Evolutionary conservation across 2,797 vertebrate species (phyloP), one percentile per base, ranked within the genome.

Genomic region (Graptemys geographica): DNA sequence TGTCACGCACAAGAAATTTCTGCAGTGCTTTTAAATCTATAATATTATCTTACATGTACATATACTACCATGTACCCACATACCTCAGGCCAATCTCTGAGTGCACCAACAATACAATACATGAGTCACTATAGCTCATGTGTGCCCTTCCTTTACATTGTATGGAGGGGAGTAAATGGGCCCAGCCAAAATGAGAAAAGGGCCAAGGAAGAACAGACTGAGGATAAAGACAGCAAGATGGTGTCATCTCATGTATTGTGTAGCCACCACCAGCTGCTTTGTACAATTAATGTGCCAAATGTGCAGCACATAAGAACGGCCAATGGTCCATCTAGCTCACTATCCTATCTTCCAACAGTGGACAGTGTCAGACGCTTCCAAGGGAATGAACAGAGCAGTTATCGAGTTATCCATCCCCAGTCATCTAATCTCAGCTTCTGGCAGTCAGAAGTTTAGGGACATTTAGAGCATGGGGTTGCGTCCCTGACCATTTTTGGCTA

Each of bases 41-140:
- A 4, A 0, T 53, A 19, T 86, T 49, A 78, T 78, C 79, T 89
- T 89, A 83, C 27, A 89, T 27, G 10, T 33, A 5, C 65, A 6
- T 37, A 12, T 82, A 23, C 2, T 4, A 41, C 69, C n/a, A 55
- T 6, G 4, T 51, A 10, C 52, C 69, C 21, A 33, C 6, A 0
- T 37, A n/a, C 78, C 55, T 92, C 51, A 13, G 18, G 55, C 1
- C 4, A 5, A 51, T 62, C 21, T 44, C 2, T 0, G 7, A 72
- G 4, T 55, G 37, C 37, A 13, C 25, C 13, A 31, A 5, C 19
- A 51, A 27, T 33, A 44, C 59, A 62, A 62, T 53, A 21, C 8
- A 28, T 59, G 0, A 2, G 52, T 49, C 51, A 44, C 31, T 11
- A 37, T 86, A 83, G 37, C 83, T 4, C 1, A 3, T 41, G 18